Conservation (phyloP, 2,888 invertebrate genomes). For the Acheta domesticus region DNA sequence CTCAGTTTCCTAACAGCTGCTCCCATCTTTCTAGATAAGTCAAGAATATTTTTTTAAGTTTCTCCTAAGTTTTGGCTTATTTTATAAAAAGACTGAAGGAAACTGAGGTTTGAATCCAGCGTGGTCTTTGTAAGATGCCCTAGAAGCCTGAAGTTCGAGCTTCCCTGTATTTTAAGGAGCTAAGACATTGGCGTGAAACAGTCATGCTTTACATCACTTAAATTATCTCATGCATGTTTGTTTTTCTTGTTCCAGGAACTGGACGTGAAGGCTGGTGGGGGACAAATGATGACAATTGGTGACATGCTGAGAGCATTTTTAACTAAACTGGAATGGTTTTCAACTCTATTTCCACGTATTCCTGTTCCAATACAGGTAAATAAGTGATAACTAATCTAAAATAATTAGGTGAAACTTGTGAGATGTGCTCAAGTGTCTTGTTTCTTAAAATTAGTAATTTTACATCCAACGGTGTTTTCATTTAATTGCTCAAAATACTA, state of each 20-base stretch:
- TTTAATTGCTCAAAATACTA: too few species aligned
- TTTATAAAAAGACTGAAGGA: not conserved
- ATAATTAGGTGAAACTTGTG: not conserved
- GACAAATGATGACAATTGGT: constrained; percentile 88
- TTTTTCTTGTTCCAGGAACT: constrained; percentile 62
- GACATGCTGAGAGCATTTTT: constrained; percentile 89
- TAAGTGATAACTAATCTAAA: not conserved
- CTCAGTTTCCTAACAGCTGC: constrained; percentile 28
- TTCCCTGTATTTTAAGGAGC: not conserved
- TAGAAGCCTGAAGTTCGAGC: constrained; percentile 4
- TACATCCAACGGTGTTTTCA: too few species aligned
- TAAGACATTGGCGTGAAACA: not conserved
- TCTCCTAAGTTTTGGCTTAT: not conserved
- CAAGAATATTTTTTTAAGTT: not conserved
- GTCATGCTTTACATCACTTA: too few species aligned
- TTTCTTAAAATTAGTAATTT: too few species aligned
- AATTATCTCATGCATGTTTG: constrained; percentile 21
- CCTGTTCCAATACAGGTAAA: constrained; percentile 84
- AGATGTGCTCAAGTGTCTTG: too few species aligned
- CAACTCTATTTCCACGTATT: constrained; percentile 95
- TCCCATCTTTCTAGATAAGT: not conserved
- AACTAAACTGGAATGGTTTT: constrained; percentile 97
- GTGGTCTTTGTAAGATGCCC: not conserved
- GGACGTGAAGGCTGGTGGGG: constrained; percentile 97
- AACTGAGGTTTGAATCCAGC: constrained; percentile 24